phyloP scores from a whole-genome alignment of 2,888 invertebrate species.

The Pachymerium ferrugineum region DNA sequence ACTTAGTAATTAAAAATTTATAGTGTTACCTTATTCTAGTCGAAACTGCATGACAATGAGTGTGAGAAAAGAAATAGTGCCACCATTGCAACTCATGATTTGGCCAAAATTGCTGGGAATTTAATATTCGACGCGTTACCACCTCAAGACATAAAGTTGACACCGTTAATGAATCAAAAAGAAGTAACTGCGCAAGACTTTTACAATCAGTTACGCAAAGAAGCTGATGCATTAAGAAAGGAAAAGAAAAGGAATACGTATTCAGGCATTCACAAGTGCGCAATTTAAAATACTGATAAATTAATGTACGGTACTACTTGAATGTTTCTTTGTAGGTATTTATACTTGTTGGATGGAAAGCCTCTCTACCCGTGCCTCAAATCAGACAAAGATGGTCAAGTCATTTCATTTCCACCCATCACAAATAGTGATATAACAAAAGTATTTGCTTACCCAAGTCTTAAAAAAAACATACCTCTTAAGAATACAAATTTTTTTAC shows the following conservation, averaged over 20 bases:
- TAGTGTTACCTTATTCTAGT: slow-evolving; percentile 50
- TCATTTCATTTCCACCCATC: slow-evolving; percentile 80
- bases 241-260: slow-evolving; percentile 76
- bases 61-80: slow-evolving; percentile 72
- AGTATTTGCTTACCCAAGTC: slow-evolving; percentile 49
- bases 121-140: slow-evolving; percentile 62
- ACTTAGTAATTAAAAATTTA: neutral
- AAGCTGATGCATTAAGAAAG: slow-evolving; percentile 72
- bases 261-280: slow-evolving; percentile 70
- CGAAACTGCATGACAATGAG: slow-evolving; percentile 65
- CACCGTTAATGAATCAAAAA: slow-evolving; percentile 59
- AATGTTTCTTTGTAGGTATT: slow-evolving; percentile 51
- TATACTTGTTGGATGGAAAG: slow-evolving; percentile 71
- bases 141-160: slow-evolving; percentile 56
- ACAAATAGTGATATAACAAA: slow-evolving; percentile 77
- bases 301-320: slow-evolving; percentile 10
- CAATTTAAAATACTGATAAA: neutral
- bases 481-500: slow-evolving; percentile 40
- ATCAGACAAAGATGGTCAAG: slow-evolving; percentile 58
- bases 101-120: slow-evolving; percentile 55
- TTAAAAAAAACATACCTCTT: neutral
- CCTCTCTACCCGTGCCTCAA: slow-evolving; percentile 63
- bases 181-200: slow-evolving; percentile 62
- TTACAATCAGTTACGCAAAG: slow-evolving; percentile 62
- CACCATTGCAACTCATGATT: slow-evolving; percentile 79